A percentile compares a stretch with the other conserved stretches of the same genome.
Evolutionary conservation across 2,113 vertebrate genomes (phyloP).

Genomic region (Dermatemys mawii): DNA sequence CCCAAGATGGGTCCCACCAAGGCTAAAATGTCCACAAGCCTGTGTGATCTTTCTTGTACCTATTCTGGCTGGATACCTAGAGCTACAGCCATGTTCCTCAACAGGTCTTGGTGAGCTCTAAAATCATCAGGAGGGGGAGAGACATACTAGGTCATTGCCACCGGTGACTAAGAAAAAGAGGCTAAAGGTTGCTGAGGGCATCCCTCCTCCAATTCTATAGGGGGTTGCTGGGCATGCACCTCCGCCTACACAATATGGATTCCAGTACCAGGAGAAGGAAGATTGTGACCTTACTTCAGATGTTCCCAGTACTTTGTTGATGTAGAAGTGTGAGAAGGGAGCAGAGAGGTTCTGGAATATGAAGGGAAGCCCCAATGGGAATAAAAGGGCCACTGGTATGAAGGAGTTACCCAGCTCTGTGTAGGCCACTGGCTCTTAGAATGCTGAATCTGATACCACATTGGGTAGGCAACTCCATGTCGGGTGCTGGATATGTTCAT

Average conservation of each 20-base stretch:
- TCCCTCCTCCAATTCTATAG: background rate
- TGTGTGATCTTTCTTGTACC: background rate
- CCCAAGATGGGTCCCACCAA: background rate
- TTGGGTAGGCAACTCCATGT: background rate
- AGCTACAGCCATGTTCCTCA: background rate
- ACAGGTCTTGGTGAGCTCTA: background rate
- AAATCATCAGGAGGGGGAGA: background rate
- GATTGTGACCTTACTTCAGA: background rate
- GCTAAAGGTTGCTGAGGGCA: background rate
- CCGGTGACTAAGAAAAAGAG: background rate
- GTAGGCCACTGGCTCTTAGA: background rate
- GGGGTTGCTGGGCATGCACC: background rate
- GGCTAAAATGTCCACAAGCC: background rate
- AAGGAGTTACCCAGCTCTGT: background rate
- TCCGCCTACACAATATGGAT: background rate
- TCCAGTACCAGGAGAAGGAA: background rate
- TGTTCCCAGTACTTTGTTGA: background rate
- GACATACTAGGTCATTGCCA: background rate
- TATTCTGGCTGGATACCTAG: background rate
- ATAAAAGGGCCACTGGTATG: too few species aligned
- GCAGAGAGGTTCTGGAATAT: background rate
- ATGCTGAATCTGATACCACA: background rate
- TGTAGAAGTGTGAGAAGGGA: background rate
- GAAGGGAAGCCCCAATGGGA: background rate
- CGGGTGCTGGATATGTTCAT: too few species aligned